A percentile compares a stretch with the other conserved stretches of the same genome.
phyloP scores from a whole-genome alignment of 2,113 vertebrate genomes.

The Halcyon senegalensis region DNA sequence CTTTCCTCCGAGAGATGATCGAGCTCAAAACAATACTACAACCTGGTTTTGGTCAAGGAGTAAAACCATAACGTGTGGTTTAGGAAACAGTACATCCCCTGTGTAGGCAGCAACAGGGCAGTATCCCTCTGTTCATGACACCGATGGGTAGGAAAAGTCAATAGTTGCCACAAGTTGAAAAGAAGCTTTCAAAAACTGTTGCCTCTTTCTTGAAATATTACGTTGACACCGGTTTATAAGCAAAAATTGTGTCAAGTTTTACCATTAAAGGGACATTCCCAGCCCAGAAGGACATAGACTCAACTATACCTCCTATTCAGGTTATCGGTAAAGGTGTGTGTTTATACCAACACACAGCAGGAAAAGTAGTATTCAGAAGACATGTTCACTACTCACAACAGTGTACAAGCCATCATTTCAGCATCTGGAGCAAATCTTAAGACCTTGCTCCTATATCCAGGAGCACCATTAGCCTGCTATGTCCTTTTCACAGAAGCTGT shows the following conservation, averaged over 20 bases:
- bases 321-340: not conserved
- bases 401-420: not conserved
- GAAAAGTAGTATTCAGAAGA: not conserved
- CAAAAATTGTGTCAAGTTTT: not conserved
- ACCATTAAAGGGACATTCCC: not conserved
- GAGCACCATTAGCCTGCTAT: not conserved
- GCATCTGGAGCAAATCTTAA: not conserved
- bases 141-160: rapidly evolving
- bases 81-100: not conserved
- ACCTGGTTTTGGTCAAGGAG: not conserved
- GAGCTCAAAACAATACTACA: not conserved
- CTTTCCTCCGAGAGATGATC: not conserved
- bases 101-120: not conserved
- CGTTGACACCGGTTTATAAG: not conserved
- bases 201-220: not conserved
- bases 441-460: not conserved
- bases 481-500: not conserved
- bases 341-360: not conserved
- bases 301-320: not conserved
- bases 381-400: not conserved
- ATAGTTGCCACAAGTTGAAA: not conserved
- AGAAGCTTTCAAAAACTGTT: not conserved
- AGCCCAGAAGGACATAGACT: not conserved
- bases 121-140: not conserved
- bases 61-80: not conserved